These are phyloP conservation scores for Aptenodytes patagonicus DNA, from an alignment of 2,113 vertebrate genomes.

Conservation along the genomic window DNA sequence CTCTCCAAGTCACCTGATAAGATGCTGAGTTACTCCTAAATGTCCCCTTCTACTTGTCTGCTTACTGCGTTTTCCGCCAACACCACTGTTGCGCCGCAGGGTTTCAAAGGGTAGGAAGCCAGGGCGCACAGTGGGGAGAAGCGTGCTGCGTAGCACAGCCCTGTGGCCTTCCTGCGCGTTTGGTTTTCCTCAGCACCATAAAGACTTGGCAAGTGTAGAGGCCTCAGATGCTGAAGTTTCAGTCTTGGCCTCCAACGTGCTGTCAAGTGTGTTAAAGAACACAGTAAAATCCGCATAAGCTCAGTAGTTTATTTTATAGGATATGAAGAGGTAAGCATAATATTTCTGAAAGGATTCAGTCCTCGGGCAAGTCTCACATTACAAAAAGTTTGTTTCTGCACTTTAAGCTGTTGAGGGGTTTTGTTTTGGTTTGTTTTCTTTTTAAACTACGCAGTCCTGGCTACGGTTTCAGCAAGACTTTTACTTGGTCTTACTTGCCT, in stretches of 20 bases:
- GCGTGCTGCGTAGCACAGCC: background rate
- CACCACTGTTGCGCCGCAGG: fast-evolving
- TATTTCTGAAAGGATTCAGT: background rate
- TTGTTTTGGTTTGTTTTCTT: background rate
- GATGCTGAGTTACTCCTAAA: background rate
- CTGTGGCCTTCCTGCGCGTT: background rate
- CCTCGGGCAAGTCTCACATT: background rate
- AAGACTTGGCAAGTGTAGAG: background rate
- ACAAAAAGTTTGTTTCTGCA: background rate
- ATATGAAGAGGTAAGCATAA: background rate
- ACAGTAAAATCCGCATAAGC: background rate
- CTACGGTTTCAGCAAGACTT: background rate
- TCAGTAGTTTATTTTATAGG: background rate
- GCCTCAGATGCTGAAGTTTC: background rate
- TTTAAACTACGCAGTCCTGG: background rate
- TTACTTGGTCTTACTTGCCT: background rate
- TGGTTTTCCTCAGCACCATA: background rate
- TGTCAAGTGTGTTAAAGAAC: background rate
- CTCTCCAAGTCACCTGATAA: background rate
- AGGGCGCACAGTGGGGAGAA: background rate
- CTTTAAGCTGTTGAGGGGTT: background rate
- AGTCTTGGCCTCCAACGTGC: background rate
- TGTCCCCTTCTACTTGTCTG: background rate
- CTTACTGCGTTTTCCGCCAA: background rate
- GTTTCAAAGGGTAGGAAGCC: background rate